A percentile compares a stretch with the other conserved stretches of the same genome.
These are phyloP conservation scores for Steatornis caripensis DNA, from an alignment of 2,113 vertebrate genomes.

Conservation along the genomic window DNA sequence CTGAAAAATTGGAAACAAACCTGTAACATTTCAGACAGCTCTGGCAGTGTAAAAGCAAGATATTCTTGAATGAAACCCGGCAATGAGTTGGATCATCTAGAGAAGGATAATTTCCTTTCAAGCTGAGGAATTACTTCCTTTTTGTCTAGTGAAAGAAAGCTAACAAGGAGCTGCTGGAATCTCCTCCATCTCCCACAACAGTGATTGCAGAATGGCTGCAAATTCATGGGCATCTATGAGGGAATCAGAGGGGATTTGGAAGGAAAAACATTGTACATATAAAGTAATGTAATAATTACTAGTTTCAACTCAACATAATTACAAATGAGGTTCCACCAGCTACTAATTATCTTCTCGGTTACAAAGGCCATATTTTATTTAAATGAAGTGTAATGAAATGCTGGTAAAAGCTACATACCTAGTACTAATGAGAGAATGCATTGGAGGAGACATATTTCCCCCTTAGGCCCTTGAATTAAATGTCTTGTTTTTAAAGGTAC, in stretches of 20 bases:
- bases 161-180: not conserved
- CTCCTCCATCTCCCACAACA: not conserved
- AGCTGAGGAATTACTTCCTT: not conserved
- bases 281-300: slow-evolving; percentile 50
- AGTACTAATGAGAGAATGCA: not conserved
- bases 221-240: not conserved
- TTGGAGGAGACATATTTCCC: not conserved
- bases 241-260: not conserved
- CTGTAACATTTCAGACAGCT: not conserved
- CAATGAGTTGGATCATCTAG: not conserved
- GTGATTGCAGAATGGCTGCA: not conserved
- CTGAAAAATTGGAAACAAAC: not conserved
- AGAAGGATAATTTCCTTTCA: not conserved
- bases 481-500: not conserved
- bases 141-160: not conserved
- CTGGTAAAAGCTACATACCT: not conserved
- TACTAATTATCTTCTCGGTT: slow-evolving; percentile 57
- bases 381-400: slow-evolving; percentile 26
- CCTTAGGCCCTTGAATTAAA: not conserved
- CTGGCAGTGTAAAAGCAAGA: not conserved
- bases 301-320: slow-evolving; percentile 46
- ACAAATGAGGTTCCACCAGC: slow-evolving; percentile 23
- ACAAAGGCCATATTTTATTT: slow-evolving; percentile 53
- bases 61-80: not conserved
- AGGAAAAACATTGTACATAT: slow-evolving; percentile 18